Percentiles rank a stretch among this genome's conserved stretches.
phyloP scores from a whole-genome alignment of 2,888 invertebrate species.

The Hybos culiciformis region DNA sequence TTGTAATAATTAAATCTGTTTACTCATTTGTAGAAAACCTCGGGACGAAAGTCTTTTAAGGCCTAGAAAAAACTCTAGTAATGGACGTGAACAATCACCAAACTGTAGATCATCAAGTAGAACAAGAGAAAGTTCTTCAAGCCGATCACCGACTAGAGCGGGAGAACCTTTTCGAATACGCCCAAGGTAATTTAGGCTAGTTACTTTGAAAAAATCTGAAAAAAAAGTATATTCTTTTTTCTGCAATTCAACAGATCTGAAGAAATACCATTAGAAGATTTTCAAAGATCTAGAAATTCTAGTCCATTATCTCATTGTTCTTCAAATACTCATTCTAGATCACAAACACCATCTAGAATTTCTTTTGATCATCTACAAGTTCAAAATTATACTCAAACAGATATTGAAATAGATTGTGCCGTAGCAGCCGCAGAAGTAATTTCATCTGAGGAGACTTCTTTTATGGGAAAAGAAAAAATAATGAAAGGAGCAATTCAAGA shows the following conservation, averaged over 20 bases:
- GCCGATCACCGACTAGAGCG: constrained; percentile 19
- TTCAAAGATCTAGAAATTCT: constrained; percentile 44
- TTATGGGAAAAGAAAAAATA: constrained; percentile 46
- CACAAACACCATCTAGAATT: constrained; percentile 34
- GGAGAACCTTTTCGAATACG: not conserved
- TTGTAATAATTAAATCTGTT: constrained; percentile 15
- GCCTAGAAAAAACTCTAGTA: constrained; percentile 38
- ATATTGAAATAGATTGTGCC: constrained; percentile 18
- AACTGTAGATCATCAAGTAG: constrained; percentile 36
- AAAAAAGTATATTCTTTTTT: constrained; percentile 51
- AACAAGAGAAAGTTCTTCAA: constrained; percentile 29
- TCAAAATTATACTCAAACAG: constrained; percentile 8
- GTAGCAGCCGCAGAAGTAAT: constrained; percentile 23
- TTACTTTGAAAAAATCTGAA: not conserved
- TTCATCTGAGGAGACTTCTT: constrained; percentile 62
- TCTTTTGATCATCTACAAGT: constrained; percentile 19
- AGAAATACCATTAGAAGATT: constrained; percentile 70
- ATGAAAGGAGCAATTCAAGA: constrained; percentile 39
- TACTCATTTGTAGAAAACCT: constrained; percentile 21
- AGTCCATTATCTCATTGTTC: constrained; percentile 31
- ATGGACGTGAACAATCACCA: constrained; percentile 32
- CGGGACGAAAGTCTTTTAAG: constrained; percentile 27
- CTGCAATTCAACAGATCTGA: constrained; percentile 53
- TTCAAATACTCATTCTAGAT: constrained; percentile 31
- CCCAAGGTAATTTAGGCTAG: not conserved